phyloP scores from a whole-genome alignment of 2,888 invertebrate genomes.

The Azorinus chamasolen region DNA sequence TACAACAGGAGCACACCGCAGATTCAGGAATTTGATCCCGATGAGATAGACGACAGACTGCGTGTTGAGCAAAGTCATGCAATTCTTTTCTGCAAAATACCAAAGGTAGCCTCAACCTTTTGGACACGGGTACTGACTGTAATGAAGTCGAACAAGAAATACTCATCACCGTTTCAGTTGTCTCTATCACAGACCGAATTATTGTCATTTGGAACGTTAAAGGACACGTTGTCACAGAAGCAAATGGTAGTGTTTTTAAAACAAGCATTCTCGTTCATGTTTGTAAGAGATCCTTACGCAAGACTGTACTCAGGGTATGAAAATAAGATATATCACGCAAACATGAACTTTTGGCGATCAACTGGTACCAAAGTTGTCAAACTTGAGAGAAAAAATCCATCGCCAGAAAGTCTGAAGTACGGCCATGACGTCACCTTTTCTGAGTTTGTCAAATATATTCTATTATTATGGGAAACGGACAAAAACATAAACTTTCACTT shows the following conservation, averaged over 20 bases:
- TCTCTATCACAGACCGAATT: neutral
- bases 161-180: conserved; percentile 43
- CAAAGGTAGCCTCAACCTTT: conserved; percentile 58
- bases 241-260: conserved; percentile 10
- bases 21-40: neutral
- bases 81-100: conserved; percentile 51
- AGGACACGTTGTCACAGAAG: neutral
- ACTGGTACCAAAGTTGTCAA: conserved; percentile 60
- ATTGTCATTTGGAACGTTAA: neutral
- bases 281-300: conserved; percentile 75
- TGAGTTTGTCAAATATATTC: conserved; percentile 70
- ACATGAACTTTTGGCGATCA: conserved; percentile 66
- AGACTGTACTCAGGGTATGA: conserved; percentile 73
- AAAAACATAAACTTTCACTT: conserved; percentile 66
- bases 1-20: conserved; percentile 19
- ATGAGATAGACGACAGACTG: conserved; percentile 15
- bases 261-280: conserved; percentile 63
- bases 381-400: conserved; percentile 35
- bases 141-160: conserved; percentile 9
- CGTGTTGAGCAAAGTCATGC: conserved; percentile 21
- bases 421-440: conserved; percentile 76
- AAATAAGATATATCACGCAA: conserved; percentile 74
- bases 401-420: conserved; percentile 43
- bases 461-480: conserved; percentile 33
- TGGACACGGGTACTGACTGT: conserved; percentile 53